These are phyloP conservation scores for Drosophila gaucha DNA, from an alignment of 2,888 invertebrate species.

Conservation along the genomic window DNA sequence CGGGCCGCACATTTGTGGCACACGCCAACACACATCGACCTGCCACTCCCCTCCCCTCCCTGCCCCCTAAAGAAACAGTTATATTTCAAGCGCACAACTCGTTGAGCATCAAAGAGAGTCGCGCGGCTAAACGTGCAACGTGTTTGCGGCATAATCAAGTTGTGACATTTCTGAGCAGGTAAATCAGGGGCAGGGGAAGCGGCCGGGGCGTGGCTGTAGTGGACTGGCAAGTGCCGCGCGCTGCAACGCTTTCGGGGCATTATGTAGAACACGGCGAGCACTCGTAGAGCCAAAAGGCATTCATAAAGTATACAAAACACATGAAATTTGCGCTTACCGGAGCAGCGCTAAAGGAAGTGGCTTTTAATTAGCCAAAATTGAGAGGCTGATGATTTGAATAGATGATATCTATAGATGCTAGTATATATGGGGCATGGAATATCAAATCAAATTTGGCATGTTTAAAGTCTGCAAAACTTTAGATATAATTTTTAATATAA, in stretches of 20 bases:
- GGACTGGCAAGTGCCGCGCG: slow-evolving; percentile 5
- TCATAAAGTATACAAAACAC: slow-evolving; percentile 1
- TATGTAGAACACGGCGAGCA: slow-evolving; percentile 15
- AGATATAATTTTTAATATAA: too few relatives aligned
- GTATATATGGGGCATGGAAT: too few relatives aligned
- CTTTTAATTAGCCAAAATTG: not conserved
- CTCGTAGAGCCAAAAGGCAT: slow-evolving; percentile 10
- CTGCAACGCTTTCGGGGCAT: slow-evolving; percentile 11
- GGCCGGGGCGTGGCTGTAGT: not conserved
- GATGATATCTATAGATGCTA: not conserved
- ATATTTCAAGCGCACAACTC: slow-evolving; percentile 58
- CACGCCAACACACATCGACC: slow-evolving; percentile 54
- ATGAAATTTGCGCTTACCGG: not conserved
- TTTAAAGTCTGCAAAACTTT: too few relatives aligned
- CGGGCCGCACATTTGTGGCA: slow-evolving; percentile 14
- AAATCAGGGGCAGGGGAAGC: not conserved
- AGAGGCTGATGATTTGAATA: not conserved
- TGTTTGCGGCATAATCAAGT: slow-evolving; percentile 62
- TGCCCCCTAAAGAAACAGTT: slow-evolving; percentile 18
- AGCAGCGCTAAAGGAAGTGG: not conserved
- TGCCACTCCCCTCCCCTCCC: slow-evolving; percentile 1
- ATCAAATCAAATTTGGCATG: too few relatives aligned
- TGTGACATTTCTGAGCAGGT: slow-evolving; percentile 57
- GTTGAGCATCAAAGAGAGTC: slow-evolving; percentile 71
- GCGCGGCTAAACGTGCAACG: slow-evolving; percentile 54